Conservation (phyloP, 2,888 invertebrate genomes). For the Plutella xylostella region DNA sequence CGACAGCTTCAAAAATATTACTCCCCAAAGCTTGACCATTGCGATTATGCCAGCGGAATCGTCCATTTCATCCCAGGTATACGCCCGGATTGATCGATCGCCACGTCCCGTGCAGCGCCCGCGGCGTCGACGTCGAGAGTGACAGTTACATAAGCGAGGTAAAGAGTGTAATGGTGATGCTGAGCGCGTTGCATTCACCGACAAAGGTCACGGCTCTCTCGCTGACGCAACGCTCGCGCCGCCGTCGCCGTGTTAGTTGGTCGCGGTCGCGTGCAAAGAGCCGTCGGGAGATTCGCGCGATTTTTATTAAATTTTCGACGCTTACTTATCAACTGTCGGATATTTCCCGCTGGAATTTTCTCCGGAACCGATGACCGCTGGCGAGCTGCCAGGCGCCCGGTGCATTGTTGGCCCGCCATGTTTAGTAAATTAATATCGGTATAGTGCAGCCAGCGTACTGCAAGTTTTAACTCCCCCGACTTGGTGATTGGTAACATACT, state of each 20-base stretch:
- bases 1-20: constrained; percentile 2
- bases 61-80: not conserved
- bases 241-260: constrained; percentile 22
- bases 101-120: too few species aligned
- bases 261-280: constrained; percentile 21
- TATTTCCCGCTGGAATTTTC: constrained; percentile 36
- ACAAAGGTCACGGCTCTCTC: constrained; percentile 11
- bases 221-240: constrained; percentile 11
- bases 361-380: constrained; percentile 32
- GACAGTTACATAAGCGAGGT: not conserved
- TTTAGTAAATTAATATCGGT: constrained; percentile 57
- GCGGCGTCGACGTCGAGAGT: too few species aligned
- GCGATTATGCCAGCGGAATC: too few species aligned
- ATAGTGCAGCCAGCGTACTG: constrained; percentile 26
- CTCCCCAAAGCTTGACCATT: not conserved
- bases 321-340: constrained; percentile 32
- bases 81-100: not conserved
- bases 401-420: constrained; percentile 47
- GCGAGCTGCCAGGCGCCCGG: constrained; percentile 47
- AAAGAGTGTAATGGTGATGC: too few species aligned
- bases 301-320: too few species aligned
- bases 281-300: not conserved
- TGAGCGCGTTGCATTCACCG: constrained; percentile 3
- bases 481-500: constrained; percentile 3
- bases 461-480: not conserved